Percentiles rank a stretch among this genome's conserved stretches.
These are phyloP conservation scores for Phainopepla nitens DNA, from an alignment of 2,113 vertebrate species.

Conservation along the genomic window DNA sequence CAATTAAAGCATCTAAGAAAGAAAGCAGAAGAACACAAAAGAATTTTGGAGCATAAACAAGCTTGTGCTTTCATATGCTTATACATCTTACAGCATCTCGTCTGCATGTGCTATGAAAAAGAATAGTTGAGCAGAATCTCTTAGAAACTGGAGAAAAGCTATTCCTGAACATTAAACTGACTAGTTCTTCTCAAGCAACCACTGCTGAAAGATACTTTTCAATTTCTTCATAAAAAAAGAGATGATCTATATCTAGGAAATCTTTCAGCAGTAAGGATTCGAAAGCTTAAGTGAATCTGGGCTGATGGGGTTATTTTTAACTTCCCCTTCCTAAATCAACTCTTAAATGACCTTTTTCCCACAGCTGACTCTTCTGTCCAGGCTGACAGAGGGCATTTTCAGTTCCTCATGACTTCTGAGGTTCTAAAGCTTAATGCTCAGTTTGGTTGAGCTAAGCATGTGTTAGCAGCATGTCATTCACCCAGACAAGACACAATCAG, in stretches of 20 bases:
- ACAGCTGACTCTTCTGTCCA: background rate
- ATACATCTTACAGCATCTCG: background rate
- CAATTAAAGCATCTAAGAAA: background rate
- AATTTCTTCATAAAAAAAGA: background rate
- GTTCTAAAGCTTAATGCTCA: background rate
- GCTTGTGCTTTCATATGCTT: background rate
- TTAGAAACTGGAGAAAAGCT: background rate
- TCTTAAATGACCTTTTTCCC: fast-evolving
- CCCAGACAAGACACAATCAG: background rate
- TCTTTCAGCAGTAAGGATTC: background rate
- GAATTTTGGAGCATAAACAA: background rate
- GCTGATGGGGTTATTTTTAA: background rate
- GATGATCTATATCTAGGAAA: background rate
- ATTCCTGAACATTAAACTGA: background rate
- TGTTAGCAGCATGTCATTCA: background rate
- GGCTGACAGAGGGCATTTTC: background rate
- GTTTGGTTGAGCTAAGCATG: background rate
- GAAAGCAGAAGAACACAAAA: background rate
- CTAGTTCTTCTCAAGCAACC: background rate
- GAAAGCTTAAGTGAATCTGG: background rate
- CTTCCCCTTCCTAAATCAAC: background rate
- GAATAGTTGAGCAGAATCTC: background rate
- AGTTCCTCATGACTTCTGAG: background rate
- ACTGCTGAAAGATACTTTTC: background rate
- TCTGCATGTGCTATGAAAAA: background rate